Conservation (phyloP, 2,888 invertebrate species). For the Mongoloraphidia duomilia region DNA sequence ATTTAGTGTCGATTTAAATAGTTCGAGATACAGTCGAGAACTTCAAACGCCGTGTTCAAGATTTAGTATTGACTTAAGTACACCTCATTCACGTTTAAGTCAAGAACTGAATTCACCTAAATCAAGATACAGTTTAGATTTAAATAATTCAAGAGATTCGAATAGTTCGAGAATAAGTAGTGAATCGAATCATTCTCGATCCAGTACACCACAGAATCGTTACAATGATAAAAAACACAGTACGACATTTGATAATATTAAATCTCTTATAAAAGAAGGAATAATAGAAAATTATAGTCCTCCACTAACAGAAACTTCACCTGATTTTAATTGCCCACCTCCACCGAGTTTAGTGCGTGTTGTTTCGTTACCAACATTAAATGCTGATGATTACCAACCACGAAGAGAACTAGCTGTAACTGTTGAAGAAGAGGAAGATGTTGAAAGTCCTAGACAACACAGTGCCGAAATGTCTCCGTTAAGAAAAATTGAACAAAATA, state of each 20-base stretch:
- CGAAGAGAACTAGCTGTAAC: slow-evolving; percentile 53
- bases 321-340: slow-evolving; percentile 44
- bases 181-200: slow-evolving; percentile 25
- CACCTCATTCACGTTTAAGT: slow-evolving; percentile 39
- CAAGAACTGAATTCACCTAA: slow-evolving; percentile 16
- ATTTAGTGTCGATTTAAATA: slow-evolving; percentile 39
- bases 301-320: slow-evolving; percentile 42
- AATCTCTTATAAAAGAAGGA: slow-evolving; percentile 56
- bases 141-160: slow-evolving; percentile 33
- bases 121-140: slow-evolving; percentile 44
- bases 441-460: slow-evolving; percentile 44
- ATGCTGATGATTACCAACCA: slow-evolving; percentile 41
- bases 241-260: slow-evolving; percentile 63
- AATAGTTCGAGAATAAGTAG: slow-evolving; percentile 23
- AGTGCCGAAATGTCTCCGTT: slow-evolving; percentile 51
- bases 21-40: slow-evolving; percentile 39
- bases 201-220: slow-evolving; percentile 36
- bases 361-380: slow-evolving; percentile 50
- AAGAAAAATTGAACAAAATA: slow-evolving; percentile 57
- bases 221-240: slow-evolving; percentile 56
- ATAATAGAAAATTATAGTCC: slow-evolving; percentile 41
- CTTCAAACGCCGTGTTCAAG: slow-evolving; percentile 47
- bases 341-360: slow-evolving; percentile 51
- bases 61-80: slow-evolving; percentile 52
- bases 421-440: slow-evolving; percentile 56